These are phyloP conservation scores for Melinaea marsaeus DNA, from an alignment of 2,888 invertebrate genomes.

Conservation along the genomic window DNA sequence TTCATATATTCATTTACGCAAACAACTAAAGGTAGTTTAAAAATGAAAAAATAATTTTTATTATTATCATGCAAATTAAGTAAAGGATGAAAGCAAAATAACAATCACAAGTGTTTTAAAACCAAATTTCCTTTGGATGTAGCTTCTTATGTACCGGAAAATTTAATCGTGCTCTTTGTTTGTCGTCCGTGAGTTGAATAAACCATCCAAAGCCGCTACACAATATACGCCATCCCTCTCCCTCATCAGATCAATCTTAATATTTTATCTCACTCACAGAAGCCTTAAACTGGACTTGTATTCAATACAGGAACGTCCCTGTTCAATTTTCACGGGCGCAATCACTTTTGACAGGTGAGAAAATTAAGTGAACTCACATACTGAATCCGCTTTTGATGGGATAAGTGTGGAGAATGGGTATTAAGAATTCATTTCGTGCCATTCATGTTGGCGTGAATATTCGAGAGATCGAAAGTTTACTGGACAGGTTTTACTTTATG, in stretches of 20 bases:
- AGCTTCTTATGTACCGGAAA: constrained; percentile 68
- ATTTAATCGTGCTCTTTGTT: constrained; percentile 68
- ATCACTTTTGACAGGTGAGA: constrained; percentile 49
- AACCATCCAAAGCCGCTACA: constrained; percentile 49
- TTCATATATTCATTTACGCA: too few relatives aligned
- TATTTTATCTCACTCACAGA: constrained; percentile 45
- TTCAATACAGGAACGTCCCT: constrained; percentile 47
- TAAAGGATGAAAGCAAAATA: constrained; percentile 23
- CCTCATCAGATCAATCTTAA: constrained; percentile 34
- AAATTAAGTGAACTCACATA: constrained; percentile 37
- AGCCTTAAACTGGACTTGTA: constrained; percentile 46
- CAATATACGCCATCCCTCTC: constrained; percentile 39
- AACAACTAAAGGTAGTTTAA: too few relatives aligned
- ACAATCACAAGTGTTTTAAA: constrained; percentile 37
- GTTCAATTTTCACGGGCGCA: constrained; percentile 50
- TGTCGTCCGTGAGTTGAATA: constrained; percentile 66
- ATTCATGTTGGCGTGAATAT: not conserved
- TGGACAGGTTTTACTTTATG: not conserved
- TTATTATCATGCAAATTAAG: constrained; percentile 19
- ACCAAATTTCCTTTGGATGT: constrained; percentile 53
- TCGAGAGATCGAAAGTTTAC: constrained; percentile 9
- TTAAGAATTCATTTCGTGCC: constrained; percentile 25
- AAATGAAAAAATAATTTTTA: constrained; percentile 14
- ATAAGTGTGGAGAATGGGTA: constrained; percentile 28
- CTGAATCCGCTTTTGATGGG: constrained; percentile 24